These are phyloP conservation scores for Ennomos quercinarius DNA, from an alignment of 2,888 invertebrate genomes.

Conservation along the genomic window DNA sequence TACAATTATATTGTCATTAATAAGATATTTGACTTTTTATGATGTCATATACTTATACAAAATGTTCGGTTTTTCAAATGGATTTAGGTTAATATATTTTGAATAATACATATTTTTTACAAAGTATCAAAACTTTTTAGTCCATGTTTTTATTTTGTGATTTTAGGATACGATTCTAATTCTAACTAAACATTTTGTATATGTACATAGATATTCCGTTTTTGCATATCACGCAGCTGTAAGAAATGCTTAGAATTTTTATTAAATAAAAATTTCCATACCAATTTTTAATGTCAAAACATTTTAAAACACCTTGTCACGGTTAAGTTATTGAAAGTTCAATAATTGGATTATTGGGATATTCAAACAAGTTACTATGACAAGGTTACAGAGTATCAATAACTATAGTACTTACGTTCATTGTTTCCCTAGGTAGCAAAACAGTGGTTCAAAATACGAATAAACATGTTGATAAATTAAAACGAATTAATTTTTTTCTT, in stretches of 20 bases:
- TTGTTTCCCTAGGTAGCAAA: conserved; percentile 18
- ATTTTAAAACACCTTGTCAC: conserved; percentile 1
- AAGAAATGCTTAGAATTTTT: conserved; percentile 32
- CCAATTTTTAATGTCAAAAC: conserved; percentile 1
- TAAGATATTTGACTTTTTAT: too few relatives aligned
- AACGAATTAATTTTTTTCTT: not conserved
- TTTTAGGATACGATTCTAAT: too few relatives aligned
- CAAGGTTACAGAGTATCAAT: conserved; percentile 1
- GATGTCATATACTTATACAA: not conserved
- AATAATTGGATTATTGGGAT: conserved; percentile 22
- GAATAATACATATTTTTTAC: not conserved
- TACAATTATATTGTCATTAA: too few relatives aligned
- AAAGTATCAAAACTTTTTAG: not conserved
- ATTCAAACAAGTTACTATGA: conserved; percentile 8
- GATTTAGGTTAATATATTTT: too few relatives aligned
- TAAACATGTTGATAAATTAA: conserved; percentile 22
- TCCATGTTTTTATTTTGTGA: too few relatives aligned
- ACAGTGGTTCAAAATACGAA: conserved; percentile 23
- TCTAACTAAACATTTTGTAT: conserved; percentile 28
- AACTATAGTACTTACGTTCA: conserved; percentile 2
- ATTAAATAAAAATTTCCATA: conserved; percentile 2
- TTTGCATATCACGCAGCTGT: conserved; percentile 39
- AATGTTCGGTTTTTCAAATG: not conserved
- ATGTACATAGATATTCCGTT: not conserved
- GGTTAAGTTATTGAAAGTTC: conserved; percentile 12